Evolutionary conservation across 53 echinoderm and acorn worm species (phyloP), one percentile per base, ranked within the genome.

Genomic region (Hippasteria phrygiana): DNA sequence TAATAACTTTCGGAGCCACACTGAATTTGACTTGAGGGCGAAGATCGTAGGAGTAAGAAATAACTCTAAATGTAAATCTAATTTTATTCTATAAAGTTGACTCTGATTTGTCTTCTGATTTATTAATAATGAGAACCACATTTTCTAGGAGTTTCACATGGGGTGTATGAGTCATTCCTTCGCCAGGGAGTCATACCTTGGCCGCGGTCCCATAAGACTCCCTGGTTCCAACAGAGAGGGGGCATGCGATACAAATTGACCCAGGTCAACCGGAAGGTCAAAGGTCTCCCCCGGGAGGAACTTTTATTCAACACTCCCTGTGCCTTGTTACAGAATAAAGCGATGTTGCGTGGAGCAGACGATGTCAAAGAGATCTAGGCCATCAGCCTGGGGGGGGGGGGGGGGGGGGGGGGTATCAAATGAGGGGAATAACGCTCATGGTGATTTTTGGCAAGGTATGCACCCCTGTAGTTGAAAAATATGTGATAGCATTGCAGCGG

Each of bases 241-340:
- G 59, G 27, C 46, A 14, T 41, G 45, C 28, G 31, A 34, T 63
- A 29, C 42, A 24, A 40, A 26, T 81, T 81, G 43, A 64, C 64
- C 81, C 43, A 43, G 64, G 81, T 81, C 81, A 64, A 64, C 29
- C 42, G 6, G 18, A 43, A 64, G 81, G 81, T 81, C 64, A 64
- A 16, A 63, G 64, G 43, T 64, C 43, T 43, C 50, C 75, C 81
- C 28, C 31, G 64, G 64, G 81, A 81, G 81, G 46, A 65, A 64
- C 63, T 43, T 35, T 64, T 63, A 63, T 81, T 81, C 81, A 81
- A 81, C 81, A 64, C 65, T 29, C 43, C 43, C 36, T 81, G 81
- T 65, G 10, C 81, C 45, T 28, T 63, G 54, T 13, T 14, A 76
- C 50, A n/a, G n/a, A n/a, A n/a, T n/a, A n/a, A n/a, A n/a, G n/a